Conservation (phyloP, 2,113 vertebrate genomes). For the Nestor notabilis region DNA sequence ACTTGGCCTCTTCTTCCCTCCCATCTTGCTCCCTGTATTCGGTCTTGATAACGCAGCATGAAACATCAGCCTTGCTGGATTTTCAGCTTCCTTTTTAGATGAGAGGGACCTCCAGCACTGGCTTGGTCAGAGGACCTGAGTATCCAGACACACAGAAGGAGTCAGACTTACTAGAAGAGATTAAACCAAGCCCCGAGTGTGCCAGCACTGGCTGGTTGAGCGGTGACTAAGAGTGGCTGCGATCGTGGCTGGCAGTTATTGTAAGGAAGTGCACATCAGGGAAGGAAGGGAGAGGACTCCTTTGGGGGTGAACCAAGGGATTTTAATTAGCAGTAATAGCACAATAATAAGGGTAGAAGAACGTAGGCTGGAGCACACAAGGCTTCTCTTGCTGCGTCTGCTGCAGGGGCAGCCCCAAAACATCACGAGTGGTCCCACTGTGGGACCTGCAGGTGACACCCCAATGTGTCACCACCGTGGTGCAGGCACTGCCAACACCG, state of each 20-base stretch:
- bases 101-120: rapidly evolving
- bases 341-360: not conserved
- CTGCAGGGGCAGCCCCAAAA: not conserved
- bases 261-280: not conserved
- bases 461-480: rapidly evolving
- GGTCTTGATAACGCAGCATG: rapidly evolving
- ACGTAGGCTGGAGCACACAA: not conserved
- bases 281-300: not conserved
- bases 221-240: not conserved
- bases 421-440: not conserved
- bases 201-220: not conserved
- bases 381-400: not conserved
- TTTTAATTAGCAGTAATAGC: not conserved
- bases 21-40: not conserved
- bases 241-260: not conserved
- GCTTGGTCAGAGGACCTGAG: not conserved
- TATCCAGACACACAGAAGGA: not conserved
- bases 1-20: not conserved
- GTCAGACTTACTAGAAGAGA: not conserved
- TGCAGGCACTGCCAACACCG: rapidly evolving
- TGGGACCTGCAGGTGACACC: rapidly evolving
- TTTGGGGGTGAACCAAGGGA: not conserved
- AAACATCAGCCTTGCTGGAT: not conserved
- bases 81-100: not conserved
- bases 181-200: not conserved